These are phyloP conservation scores for Cygnus atratus DNA, from an alignment of 2,113 vertebrate species.

Conservation along the genomic window DNA sequence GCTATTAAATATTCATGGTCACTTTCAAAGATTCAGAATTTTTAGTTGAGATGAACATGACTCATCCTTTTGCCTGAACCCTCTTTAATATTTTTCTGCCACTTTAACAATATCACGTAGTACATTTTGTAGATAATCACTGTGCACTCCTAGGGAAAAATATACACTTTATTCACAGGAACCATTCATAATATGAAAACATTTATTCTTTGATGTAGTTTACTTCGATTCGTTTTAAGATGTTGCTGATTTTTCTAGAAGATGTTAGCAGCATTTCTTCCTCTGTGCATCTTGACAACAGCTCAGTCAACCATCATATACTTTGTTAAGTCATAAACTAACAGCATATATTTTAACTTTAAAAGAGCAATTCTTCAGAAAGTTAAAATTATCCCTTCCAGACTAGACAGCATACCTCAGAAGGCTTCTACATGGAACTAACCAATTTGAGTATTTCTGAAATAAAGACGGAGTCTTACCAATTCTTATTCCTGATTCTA, in stretches of 20 bases:
- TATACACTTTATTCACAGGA: neutral
- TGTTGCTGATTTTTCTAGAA: neutral
- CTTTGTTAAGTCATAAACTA: neutral
- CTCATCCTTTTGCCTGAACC: neutral
- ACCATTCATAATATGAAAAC: neutral
- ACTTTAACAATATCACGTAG: neutral
- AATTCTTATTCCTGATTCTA: neutral
- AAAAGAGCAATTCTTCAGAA: neutral
- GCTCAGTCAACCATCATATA: neutral
- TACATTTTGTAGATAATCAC: neutral
- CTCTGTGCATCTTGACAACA: neutral
- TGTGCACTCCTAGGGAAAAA: neutral
- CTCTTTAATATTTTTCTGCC: neutral
- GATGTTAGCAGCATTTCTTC: neutral
- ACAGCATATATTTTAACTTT: neutral
- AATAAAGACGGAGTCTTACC: neutral
- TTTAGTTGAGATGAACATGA: neutral
- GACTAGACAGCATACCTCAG: neutral
- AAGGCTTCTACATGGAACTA: neutral
- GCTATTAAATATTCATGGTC: constrained; percentile 30
- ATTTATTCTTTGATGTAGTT: neutral
- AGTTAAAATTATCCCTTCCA: neutral
- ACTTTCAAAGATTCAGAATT: constrained; percentile 15
- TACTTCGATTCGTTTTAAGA: neutral
- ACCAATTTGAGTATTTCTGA: neutral